Conservation (phyloP, 2,888 invertebrate species). For the Nasonovia ribisnigri region DNA sequence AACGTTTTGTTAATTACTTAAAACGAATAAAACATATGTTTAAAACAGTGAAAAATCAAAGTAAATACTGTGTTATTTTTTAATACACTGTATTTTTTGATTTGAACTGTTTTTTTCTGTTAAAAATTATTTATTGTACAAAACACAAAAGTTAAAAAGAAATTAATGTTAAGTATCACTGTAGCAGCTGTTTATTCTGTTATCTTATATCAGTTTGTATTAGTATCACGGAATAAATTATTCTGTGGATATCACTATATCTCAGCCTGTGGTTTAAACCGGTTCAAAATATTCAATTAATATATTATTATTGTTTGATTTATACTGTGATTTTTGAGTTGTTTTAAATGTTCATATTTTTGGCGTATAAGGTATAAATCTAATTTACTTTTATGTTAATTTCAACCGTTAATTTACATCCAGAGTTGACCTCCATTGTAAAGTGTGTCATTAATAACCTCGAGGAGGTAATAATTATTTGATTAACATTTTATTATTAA, state of each 20-base stretch:
- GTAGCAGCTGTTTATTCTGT: constrained; percentile 14
- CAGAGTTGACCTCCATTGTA: neutral
- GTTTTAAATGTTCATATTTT: neutral
- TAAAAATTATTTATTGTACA: too few relatives aligned
- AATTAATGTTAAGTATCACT: neutral
- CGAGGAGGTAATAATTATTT: neutral
- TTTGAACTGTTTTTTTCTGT: too few relatives aligned
- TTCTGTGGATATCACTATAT: too few relatives aligned
- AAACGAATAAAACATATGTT: too few relatives aligned
- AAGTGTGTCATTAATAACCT: constrained; percentile 35
- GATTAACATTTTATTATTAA: neutral
- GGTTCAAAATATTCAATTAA: constrained; percentile 9
- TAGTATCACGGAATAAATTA: too few relatives aligned
- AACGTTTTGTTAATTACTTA: too few relatives aligned
- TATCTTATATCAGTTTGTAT: constrained; percentile 22
- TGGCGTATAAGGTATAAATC: neutral
- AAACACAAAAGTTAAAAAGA: neutral
- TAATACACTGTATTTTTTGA: too few relatives aligned
- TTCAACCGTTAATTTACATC: neutral
- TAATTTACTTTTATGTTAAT: constrained; percentile 16
- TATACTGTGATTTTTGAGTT: neutral
- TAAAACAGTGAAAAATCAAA: too few relatives aligned
- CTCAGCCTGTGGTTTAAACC: neutral
- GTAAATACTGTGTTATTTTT: too few relatives aligned
- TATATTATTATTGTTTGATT: neutral